Conservation (phyloP, 2,797 vertebrate genomes). For the Acanthurus lineatus region DNA sequence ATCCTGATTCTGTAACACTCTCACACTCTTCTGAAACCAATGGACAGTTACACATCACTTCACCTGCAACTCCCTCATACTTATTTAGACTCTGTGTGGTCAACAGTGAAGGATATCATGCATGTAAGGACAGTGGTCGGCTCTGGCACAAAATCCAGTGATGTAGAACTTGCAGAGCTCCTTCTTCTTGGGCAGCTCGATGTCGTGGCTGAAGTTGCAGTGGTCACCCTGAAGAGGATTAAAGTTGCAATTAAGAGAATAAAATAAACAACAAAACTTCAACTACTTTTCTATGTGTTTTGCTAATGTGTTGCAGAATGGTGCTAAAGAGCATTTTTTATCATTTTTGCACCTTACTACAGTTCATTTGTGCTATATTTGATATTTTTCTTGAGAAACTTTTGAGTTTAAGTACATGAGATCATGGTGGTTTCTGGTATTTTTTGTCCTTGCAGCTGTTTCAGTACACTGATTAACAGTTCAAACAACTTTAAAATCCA, state of each 20-base stretch:
- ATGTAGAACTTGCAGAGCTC: constrained; percentile 99
- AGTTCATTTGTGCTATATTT: background rate
- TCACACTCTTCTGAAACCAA: background rate
- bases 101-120: constrained; percentile 94
- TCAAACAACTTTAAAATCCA: too few relatives aligned
- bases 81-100: background rate
- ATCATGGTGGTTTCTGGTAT: too few relatives aligned
- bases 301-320: too few relatives aligned
- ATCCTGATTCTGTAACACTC: too few relatives aligned
- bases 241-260: background rate
- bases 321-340: too few relatives aligned
- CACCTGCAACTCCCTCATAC: background rate
- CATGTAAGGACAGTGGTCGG: constrained; percentile 97
- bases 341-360: background rate
- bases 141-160: constrained; percentile 94
- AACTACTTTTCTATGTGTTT: too few relatives aligned
- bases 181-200: constrained; percentile 95
- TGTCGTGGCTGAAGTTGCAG: constrained; percentile 98
- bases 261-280: too few relatives aligned
- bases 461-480: too few relatives aligned
- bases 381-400: too few relatives aligned
- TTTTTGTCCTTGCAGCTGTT: too few relatives aligned
- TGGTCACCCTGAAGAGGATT: constrained; percentile 90
- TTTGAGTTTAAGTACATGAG: too few relatives aligned
- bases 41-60: background rate